Conservation (phyloP, 53 echinoderm and acorn worm species). For the Astropecten irregularis region DNA sequence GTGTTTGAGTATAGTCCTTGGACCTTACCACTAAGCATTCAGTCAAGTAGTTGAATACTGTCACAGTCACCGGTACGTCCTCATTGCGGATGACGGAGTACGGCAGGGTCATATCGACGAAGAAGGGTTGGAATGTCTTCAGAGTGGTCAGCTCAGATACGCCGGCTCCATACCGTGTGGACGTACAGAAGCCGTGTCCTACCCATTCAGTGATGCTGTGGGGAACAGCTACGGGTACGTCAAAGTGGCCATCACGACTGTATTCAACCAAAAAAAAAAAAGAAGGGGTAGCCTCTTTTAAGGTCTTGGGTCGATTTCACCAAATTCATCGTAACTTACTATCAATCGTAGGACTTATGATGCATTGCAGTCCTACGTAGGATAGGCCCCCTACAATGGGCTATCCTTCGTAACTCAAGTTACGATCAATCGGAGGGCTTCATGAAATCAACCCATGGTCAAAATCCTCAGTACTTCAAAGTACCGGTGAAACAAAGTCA, state of each 20-base stretch:
- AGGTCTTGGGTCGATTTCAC: too few species aligned
- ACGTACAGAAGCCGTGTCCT: slow-evolving; percentile 72
- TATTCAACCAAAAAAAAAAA: background rate
- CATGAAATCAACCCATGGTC: too few species aligned
- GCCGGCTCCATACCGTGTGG: slow-evolving; percentile 65
- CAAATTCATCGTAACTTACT: background rate
- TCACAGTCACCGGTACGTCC: slow-evolving; percentile 61
- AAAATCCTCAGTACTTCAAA: background rate
- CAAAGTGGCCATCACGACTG: slow-evolving; percentile 8
- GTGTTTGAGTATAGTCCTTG: too few species aligned
- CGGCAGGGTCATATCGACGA: slow-evolving; percentile 70
- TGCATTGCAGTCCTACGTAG: too few species aligned
- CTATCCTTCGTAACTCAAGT: too few species aligned
- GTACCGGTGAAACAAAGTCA: background rate
- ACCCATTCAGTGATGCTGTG: slow-evolving; percentile 81
- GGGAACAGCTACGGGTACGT: slow-evolving; percentile 51
- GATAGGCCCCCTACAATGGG: too few species aligned
- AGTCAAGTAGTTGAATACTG: slow-evolving; percentile 72
- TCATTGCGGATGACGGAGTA: slow-evolving; percentile 90
- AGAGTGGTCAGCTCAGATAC: slow-evolving; percentile 70
- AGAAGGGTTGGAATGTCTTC: slow-evolving; percentile 73
- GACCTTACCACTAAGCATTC: slow-evolving; percentile 80
- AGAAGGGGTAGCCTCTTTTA: too few species aligned
- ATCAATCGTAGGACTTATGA: too few species aligned
- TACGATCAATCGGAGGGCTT: too few species aligned